Conservation (phyloP, 1,140 invertebrate genomes). For the Melanaphis sacchari region DNA sequence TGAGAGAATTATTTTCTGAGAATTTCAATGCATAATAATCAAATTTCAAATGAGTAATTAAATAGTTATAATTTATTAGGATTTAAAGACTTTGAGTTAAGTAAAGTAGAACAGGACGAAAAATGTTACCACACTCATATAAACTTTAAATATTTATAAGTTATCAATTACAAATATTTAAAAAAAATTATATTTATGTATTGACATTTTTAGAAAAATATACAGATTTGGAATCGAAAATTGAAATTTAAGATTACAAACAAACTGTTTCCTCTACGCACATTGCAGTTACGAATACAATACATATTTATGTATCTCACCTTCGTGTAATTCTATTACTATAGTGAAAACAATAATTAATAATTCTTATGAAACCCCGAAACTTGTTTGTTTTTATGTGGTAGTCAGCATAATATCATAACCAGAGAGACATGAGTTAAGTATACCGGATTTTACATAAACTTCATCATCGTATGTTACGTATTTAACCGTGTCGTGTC, state of each 20-base stretch:
- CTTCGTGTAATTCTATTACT: not conserved
- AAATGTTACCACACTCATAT: not conserved
- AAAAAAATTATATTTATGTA: not conserved
- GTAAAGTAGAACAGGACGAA: no score
- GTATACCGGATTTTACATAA: not conserved
- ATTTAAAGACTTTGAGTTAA: no score
- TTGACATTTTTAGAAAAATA: not conserved
- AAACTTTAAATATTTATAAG: not conserved
- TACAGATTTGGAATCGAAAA: not conserved
- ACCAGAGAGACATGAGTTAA: not conserved
- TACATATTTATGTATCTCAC: not conserved
- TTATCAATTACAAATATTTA: not conserved
- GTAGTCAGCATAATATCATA: not conserved
- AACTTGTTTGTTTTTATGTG: not conserved
- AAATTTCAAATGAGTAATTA: no score
- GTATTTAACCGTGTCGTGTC: not conserved
- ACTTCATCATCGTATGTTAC: not conserved
- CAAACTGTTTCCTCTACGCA: not conserved
- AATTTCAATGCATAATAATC: no score
- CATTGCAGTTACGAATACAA: not conserved
- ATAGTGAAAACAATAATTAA: not conserved
- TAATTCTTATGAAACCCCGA: not conserved
- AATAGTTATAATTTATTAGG: no score
- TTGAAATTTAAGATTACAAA: not conserved
- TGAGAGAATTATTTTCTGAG: no score